These are phyloP conservation scores for Mellilla xanthometata DNA, from an alignment of 2,888 invertebrate genomes.

Conservation along the genomic window DNA sequence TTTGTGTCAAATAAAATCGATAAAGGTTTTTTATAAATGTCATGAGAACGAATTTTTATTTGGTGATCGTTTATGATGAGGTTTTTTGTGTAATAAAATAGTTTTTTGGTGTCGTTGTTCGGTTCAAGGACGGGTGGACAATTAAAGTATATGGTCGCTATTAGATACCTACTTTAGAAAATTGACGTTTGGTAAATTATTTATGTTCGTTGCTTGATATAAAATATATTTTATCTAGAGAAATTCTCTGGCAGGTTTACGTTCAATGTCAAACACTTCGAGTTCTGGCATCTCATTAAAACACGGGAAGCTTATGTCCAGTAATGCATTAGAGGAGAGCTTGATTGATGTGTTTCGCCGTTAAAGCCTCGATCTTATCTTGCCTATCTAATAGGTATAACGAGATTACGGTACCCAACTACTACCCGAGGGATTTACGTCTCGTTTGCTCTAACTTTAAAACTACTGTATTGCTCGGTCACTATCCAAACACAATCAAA, in stretches of 20 bases:
- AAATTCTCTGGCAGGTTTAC: not conserved
- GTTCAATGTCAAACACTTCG: slow-evolving; percentile 6
- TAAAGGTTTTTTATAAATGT: slow-evolving; percentile 32
- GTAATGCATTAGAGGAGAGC: slow-evolving; percentile 39
- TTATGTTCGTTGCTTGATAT: not conserved
- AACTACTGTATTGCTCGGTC: slow-evolving; percentile 9
- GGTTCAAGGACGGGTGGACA: slow-evolving; percentile 43
- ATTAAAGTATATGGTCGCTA: slow-evolving; percentile 32
- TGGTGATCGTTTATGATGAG: slow-evolving; percentile 28
- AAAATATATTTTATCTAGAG: too few relatives aligned
- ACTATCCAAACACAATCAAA: not conserved
- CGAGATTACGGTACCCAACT: slow-evolving; percentile 72
- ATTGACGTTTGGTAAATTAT: not conserved
- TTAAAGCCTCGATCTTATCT: slow-evolving; percentile 66
- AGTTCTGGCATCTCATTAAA: slow-evolving; percentile 30
- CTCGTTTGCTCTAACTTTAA: slow-evolving; percentile 23
- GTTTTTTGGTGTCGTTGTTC: slow-evolving; percentile 45
- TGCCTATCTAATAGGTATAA: slow-evolving; percentile 65
- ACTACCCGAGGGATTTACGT: slow-evolving; percentile 49
- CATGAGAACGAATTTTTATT: slow-evolving; percentile 36
- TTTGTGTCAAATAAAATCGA: slow-evolving; percentile 28
- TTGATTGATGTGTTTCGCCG: slow-evolving; percentile 69
- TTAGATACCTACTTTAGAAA: slow-evolving; percentile 16
- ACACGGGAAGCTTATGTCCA: slow-evolving; percentile 46
- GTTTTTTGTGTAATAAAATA: slow-evolving; percentile 35